A percentile compares a stretch with the other conserved stretches of the same genome.
Evolutionary conservation across 2,888 invertebrate genomes (phyloP).

Genomic region (Pyrgus malvae): DNA sequence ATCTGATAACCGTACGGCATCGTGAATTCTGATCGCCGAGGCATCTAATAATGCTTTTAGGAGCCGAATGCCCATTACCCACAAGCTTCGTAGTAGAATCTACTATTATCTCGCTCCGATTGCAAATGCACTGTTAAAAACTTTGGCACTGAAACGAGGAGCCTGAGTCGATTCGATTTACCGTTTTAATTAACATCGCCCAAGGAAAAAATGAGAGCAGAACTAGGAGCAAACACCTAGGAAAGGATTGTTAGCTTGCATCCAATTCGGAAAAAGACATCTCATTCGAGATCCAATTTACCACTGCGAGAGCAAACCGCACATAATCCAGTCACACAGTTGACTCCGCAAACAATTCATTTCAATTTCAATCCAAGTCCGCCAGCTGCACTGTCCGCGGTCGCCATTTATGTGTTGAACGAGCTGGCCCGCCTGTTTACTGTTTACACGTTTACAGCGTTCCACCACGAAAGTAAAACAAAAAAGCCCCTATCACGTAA

Average conservation of each 20-base stretch:
- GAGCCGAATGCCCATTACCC: neutral
- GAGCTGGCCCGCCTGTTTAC: neutral
- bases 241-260: constrained; percentile 38
- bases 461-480: constrained; percentile 10
- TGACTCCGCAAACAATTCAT: constrained; percentile 73
- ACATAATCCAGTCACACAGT: constrained; percentile 55
- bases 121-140: neutral
- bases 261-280: constrained; percentile 58
- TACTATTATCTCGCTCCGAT: neutral
- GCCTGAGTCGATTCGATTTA: constrained; percentile 6
- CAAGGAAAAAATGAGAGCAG: neutral
- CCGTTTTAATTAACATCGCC: constrained; percentile 17
- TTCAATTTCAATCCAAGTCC: constrained; percentile 64
- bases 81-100: neutral
- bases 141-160: neutral
- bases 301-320: constrained; percentile 55
- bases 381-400: constrained; percentile 46
- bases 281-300: constrained; percentile 70
- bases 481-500: neutral
- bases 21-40: constrained; percentile 40
- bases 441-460: constrained; percentile 2
- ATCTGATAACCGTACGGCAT: constrained; percentile 45
- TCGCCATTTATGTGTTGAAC: constrained; percentile 20
- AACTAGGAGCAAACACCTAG: constrained; percentile 6
- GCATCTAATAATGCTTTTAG: constrained; percentile 34